phyloP scores from a whole-genome alignment of 2,797 vertebrate genomes.

The Myripristis jacobus region DNA sequence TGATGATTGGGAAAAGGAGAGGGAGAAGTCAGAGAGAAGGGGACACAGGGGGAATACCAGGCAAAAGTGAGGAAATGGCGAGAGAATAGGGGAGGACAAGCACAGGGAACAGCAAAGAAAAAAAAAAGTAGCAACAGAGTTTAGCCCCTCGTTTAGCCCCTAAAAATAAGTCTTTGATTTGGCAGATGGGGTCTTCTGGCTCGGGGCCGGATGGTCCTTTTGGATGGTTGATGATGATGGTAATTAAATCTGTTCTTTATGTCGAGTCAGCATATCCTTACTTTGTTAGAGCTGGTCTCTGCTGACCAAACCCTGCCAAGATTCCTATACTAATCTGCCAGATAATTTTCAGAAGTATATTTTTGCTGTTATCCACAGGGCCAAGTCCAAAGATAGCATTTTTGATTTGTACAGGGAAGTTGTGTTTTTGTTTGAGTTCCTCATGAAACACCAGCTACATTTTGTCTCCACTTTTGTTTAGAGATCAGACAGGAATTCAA shows the following conservation, averaged over 20 bases:
- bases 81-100: slow-evolving; percentile 44
- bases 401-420: slow-evolving; percentile 64
- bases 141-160: slow-evolving; percentile 42
- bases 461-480: slow-evolving; percentile 62
- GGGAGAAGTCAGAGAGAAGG: slow-evolving; percentile 12
- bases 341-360: slow-evolving; percentile 83
- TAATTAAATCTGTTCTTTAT: slow-evolving; percentile 88
- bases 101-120: neutral
- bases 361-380: slow-evolving; percentile 63
- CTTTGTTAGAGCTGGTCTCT: slow-evolving; percentile 88
- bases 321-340: slow-evolving; percentile 86
- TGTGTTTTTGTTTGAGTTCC: slow-evolving; percentile 64
- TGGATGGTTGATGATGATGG: slow-evolving; percentile 73
- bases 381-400: slow-evolving; percentile 71
- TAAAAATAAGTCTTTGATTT: slow-evolving; percentile 75
- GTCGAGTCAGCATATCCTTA: slow-evolving; percentile 91
- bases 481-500: slow-evolving; percentile 59
- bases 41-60: slow-evolving; percentile 2
- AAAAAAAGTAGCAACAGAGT: neutral
- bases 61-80: neutral
- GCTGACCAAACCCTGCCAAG: slow-evolving; percentile 88
- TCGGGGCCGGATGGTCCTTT: slow-evolving; percentile 57
- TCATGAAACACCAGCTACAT: slow-evolving; percentile 51
- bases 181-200: slow-evolving; percentile 69
- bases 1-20: neutral